Evolutionary conservation across 2,888 invertebrate species (phyloP).

Genomic region (Crossocerus cetratus): DNA sequence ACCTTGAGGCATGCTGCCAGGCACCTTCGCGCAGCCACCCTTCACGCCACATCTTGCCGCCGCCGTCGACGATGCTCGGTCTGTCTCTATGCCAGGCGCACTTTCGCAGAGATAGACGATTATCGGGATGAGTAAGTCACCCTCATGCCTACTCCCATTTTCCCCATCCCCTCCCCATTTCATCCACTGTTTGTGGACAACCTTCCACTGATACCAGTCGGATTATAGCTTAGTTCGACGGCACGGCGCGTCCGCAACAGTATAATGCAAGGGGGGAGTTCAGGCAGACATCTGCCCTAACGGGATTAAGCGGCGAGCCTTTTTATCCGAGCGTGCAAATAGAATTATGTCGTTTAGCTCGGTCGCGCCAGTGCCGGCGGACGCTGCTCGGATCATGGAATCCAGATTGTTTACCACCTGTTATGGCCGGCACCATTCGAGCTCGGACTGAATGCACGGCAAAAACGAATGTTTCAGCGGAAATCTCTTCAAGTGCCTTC

Average conservation of each 20-base stretch:
- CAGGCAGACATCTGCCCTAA: not conserved
- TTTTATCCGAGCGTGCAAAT: no score
- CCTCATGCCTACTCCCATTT: no score
- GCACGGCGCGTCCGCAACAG: no score
- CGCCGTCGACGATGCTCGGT: constrained; percentile 80
- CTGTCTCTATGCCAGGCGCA: constrained; percentile 80
- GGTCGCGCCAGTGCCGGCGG: no score
- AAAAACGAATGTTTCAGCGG: constrained; percentile 73
- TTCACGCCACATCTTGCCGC: constrained; percentile 73
- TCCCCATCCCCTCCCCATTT: no score
- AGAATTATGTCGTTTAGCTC: no score
- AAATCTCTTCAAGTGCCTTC: constrained; percentile 81
- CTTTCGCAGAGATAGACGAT: constrained; percentile 79
- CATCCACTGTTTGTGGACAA: no score
- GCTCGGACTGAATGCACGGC: not conserved
- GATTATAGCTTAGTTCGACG: no score
- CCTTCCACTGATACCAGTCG: no score
- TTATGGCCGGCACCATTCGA: not conserved
- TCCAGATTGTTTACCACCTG: not conserved
- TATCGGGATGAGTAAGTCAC: constrained; percentile 77
- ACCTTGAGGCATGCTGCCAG: constrained; percentile 78
- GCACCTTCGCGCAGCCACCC: constrained; percentile 74
- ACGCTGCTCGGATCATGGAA: not conserved
- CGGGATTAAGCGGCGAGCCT: not conserved
- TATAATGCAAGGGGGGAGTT: no score